Percentiles rank a stretch among this genome's conserved stretches.
Conservation (phyloP, 2,888 invertebrate species). For the Choristoneura rosaceana region DNA sequence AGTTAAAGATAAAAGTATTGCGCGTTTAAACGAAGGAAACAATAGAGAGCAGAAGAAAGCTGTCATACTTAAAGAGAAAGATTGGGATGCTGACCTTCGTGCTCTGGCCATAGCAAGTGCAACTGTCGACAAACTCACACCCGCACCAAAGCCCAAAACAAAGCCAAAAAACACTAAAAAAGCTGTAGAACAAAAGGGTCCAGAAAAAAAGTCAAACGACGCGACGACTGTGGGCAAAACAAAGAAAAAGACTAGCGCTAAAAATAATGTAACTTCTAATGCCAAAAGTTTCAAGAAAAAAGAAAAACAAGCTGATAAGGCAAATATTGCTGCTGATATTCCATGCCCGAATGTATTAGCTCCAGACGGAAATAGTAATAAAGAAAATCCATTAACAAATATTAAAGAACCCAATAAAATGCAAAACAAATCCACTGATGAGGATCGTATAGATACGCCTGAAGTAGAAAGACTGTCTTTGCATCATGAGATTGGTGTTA, state of each 20-base stretch:
- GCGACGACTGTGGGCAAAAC: constrained; percentile 50
- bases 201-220: constrained; percentile 47
- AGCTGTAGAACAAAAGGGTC: constrained; percentile 45
- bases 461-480: constrained; percentile 72
- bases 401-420: constrained; percentile 51
- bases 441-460: constrained; percentile 68
- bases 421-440: constrained; percentile 56
- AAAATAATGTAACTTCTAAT: constrained; percentile 44
- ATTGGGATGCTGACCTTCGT: constrained; percentile 77
- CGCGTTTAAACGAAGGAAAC: constrained; percentile 51
- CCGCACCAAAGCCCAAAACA: constrained; percentile 44
- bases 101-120: constrained; percentile 56
- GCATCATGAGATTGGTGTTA: constrained; percentile 75
- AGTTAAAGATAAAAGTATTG: constrained; percentile 48
- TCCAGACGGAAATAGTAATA: constrained; percentile 55
- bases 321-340: neutral
- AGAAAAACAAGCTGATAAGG: neutral
- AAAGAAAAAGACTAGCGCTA: constrained; percentile 37
- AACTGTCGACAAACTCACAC: constrained; percentile 33
- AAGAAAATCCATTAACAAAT: constrained; percentile 40
- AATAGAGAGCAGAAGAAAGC: constrained; percentile 45
- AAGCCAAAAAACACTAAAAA: constrained; percentile 48
- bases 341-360: constrained; percentile 46
- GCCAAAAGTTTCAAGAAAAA: constrained; percentile 26
- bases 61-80: constrained; percentile 52